Percentiles rank a stretch among this genome's conserved stretches.
Evolutionary conservation across 2,888 invertebrate genomes (phyloP).

Genomic region (Creontiades dilutus): DNA sequence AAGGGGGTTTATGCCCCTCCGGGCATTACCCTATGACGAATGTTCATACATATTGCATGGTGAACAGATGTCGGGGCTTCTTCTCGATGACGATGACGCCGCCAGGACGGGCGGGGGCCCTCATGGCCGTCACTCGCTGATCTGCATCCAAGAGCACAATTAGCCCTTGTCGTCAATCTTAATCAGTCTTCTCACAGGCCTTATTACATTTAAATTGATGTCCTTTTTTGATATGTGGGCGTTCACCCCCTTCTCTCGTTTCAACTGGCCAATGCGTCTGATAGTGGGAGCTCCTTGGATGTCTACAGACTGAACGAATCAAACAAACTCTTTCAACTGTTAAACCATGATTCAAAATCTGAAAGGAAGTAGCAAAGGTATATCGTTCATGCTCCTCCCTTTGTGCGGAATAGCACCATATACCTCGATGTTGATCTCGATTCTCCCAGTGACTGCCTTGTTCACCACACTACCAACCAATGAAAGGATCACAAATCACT

Average conservation of each 20-base stretch:
- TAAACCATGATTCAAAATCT: too few species aligned
- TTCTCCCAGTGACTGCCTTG: too few species aligned
- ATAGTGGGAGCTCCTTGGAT: neutral
- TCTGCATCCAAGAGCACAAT: constrained; percentile 70
- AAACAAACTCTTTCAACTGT: too few species aligned
- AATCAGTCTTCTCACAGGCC: constrained; percentile 69
- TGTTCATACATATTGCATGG: constrained; percentile 71
- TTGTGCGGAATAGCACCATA: too few species aligned
- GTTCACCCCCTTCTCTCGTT: constrained; percentile 49
- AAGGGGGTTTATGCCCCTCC: constrained; percentile 12
- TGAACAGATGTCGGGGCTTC: constrained; percentile 67
- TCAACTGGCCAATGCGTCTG: neutral
- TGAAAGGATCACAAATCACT: too few species aligned
- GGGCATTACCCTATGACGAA: constrained; percentile 68
- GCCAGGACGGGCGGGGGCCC: constrained; percentile 45
- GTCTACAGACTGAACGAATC: too few species aligned
- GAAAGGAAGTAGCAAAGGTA: too few species aligned
- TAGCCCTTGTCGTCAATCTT: constrained; percentile 73
- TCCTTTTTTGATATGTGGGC: constrained; percentile 68
- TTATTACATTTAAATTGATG: constrained; percentile 72
- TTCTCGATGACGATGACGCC: constrained; percentile 23
- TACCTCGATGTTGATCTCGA: too few species aligned
- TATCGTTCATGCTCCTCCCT: too few species aligned
- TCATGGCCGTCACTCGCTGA: constrained; percentile 60
- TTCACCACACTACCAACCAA: too few species aligned